These are phyloP conservation scores for Syngnathus scovelli DNA, from an alignment of 2,113 vertebrate species.

Conservation along the genomic window DNA sequence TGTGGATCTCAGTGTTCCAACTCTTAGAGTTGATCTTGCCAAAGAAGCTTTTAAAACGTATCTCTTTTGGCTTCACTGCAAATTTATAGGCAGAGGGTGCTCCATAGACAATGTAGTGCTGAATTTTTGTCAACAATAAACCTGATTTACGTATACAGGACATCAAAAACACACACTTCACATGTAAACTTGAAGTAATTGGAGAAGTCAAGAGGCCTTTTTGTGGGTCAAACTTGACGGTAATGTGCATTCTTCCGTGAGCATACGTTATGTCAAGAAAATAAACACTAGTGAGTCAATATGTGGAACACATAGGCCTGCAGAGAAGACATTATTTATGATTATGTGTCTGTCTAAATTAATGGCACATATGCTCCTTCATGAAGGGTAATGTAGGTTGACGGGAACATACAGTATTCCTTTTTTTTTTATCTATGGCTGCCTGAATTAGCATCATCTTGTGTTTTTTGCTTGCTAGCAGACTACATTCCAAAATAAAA, in stretches of 20 bases:
- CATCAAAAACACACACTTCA: not conserved
- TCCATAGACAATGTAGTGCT: not conserved
- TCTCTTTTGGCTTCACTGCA: not conserved
- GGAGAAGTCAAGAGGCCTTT: not conserved
- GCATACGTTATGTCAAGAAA: not conserved
- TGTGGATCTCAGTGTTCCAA: not conserved
- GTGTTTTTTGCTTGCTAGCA: no score
- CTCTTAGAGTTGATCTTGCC: not conserved
- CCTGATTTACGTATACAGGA: not conserved
- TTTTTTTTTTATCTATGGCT: no score
- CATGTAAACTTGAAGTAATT: not conserved
- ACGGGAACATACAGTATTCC: no score
- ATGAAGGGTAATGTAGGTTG: no score
- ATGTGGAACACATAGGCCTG: not conserved
- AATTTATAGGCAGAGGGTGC: not conserved
- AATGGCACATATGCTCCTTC: no score
- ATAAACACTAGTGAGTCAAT: not conserved
- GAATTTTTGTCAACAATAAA: not conserved
- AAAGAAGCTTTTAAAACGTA: not conserved
- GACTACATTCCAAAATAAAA: no score
- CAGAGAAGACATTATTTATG: not conserved
- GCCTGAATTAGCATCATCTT: no score
- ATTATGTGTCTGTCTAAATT: no score
- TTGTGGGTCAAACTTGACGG: not conserved
- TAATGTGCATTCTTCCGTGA: not conserved